These are phyloP conservation scores for Sebastes variabilis DNA, from an alignment of 2,797 vertebrate species.

Conservation along the genomic window DNA sequence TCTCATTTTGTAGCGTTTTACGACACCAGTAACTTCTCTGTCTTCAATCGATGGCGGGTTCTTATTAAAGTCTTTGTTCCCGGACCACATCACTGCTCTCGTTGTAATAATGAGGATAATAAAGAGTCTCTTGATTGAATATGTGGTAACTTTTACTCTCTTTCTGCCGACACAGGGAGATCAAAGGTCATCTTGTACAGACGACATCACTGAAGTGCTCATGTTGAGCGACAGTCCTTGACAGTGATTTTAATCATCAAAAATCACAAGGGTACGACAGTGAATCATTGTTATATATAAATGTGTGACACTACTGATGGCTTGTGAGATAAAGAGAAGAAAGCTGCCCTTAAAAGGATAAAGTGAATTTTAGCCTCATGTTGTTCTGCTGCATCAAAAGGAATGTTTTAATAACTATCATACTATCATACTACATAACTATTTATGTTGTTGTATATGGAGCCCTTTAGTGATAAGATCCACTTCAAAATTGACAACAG, in stretches of 20 bases:
- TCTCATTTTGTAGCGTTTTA: conserved; percentile 3
- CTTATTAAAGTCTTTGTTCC: neutral
- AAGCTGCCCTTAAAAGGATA: conserved; percentile 5
- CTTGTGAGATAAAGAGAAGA: neutral
- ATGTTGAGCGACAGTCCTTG: neutral
- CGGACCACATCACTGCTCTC: neutral
- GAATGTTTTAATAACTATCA: no score
- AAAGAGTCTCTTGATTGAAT: neutral
- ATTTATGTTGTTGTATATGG: neutral
- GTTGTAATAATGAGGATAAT: neutral
- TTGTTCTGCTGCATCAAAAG: conserved; percentile 4
- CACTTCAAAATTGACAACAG: neutral
- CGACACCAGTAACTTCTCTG: neutral
- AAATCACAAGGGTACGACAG: neutral
- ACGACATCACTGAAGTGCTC: neutral
- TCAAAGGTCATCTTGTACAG: neutral
- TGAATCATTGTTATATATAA: neutral
- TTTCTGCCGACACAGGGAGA: neutral
- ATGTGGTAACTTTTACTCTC: neutral
- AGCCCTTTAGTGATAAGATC: neutral
- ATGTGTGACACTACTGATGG: neutral
- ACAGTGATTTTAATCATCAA: neutral
- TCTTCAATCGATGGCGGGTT: neutral
- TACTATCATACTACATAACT: no score
- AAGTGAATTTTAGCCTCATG: neutral